Percentiles rank a stretch among this genome's conserved stretches.
phyloP scores from a whole-genome alignment of 2,113 vertebrate genomes.

The Tamias sibiricus region DNA sequence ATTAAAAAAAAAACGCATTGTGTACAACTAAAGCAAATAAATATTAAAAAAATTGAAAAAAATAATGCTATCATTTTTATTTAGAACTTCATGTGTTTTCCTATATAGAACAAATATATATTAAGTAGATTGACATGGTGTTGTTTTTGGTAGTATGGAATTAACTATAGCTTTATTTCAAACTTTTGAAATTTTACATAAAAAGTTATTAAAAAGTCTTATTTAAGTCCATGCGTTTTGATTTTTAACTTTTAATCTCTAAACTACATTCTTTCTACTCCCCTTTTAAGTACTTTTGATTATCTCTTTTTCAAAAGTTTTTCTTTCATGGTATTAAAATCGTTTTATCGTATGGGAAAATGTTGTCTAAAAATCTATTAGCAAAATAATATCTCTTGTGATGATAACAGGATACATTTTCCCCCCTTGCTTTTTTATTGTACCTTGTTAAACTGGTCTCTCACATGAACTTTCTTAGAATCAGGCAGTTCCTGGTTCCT shows the following conservation, averaged over 20 bases:
- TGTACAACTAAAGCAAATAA: too few species aligned
- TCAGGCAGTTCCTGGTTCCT: slow-evolving; percentile 77
- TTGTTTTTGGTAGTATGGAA: slow-evolving; percentile 46
- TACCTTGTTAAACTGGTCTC: slow-evolving; percentile 68
- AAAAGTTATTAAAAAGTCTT: slow-evolving; percentile 26
- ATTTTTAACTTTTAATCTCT: slow-evolving; percentile 42
- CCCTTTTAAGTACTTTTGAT: not conserved
- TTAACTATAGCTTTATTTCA: slow-evolving; percentile 39
- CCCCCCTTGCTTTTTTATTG: slow-evolving; percentile 42
- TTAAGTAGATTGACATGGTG: not conserved
- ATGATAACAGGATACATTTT: slow-evolving; percentile 38
- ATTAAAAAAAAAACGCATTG: too few species aligned
- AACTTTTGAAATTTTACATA: slow-evolving; percentile 44
- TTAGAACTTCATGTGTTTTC: not conserved
- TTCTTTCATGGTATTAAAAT: not conserved
- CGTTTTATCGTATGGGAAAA: slow-evolving; percentile 12
- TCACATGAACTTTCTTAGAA: slow-evolving; percentile 75
- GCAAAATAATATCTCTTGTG: slow-evolving; percentile 49
- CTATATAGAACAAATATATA: not conserved
- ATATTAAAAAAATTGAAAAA: too few species aligned
- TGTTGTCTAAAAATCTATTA: slow-evolving; percentile 24
- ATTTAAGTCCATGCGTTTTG: slow-evolving; percentile 13
- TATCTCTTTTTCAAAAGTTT: not conserved
- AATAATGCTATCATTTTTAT: not conserved
- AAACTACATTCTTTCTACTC: not conserved